Evolutionary conservation across 2,888 invertebrate genomes (phyloP).

Genomic region (Ichneumon xanthorius): DNA sequence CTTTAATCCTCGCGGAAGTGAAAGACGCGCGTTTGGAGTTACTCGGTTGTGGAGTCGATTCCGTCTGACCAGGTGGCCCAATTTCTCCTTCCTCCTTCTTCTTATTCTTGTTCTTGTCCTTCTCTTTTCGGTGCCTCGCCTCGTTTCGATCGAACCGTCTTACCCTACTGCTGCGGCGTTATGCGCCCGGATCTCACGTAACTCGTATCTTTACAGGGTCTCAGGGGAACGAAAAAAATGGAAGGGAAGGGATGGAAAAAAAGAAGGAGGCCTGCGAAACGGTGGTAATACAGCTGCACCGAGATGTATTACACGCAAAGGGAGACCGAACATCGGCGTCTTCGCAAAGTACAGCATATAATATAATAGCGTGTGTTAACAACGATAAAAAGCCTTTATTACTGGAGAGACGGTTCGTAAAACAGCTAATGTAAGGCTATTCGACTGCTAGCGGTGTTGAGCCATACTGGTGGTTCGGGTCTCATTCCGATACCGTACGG

Average conservation of each 20-base stretch:
- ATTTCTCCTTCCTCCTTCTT: constrained; percentile 49
- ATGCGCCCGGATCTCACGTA: constrained; percentile 19
- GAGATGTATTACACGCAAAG: constrained; percentile 32
- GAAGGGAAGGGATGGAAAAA: not conserved
- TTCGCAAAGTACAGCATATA: constrained; percentile 20
- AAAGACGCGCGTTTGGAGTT: constrained; percentile 29
- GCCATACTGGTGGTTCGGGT: not conserved
- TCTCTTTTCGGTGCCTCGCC: constrained; percentile 27
- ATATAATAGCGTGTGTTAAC: constrained; percentile 2
- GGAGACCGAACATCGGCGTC: constrained; percentile 20
- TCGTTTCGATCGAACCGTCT: constrained; percentile 25
- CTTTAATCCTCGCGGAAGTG: constrained; percentile 36
- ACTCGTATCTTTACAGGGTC: constrained; percentile 36
- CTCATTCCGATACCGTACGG: not conserved
- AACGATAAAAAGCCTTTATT: constrained; percentile 40
- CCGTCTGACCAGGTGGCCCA: constrained; percentile 69
- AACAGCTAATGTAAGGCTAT: constrained; percentile 40
- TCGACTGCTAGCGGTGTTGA: constrained; percentile 10
- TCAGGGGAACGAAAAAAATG: not conserved
- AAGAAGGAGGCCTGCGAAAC: constrained; percentile 11
- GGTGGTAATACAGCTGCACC: constrained; percentile 11
- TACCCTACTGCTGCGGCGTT: constrained; percentile 17
- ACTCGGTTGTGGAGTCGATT: constrained; percentile 48
- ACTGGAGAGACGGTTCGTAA: constrained; percentile 36
- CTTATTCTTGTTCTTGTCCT: constrained; percentile 44